Conservation (phyloP, 2,888 invertebrate genomes). For the Aplocera efformata region DNA sequence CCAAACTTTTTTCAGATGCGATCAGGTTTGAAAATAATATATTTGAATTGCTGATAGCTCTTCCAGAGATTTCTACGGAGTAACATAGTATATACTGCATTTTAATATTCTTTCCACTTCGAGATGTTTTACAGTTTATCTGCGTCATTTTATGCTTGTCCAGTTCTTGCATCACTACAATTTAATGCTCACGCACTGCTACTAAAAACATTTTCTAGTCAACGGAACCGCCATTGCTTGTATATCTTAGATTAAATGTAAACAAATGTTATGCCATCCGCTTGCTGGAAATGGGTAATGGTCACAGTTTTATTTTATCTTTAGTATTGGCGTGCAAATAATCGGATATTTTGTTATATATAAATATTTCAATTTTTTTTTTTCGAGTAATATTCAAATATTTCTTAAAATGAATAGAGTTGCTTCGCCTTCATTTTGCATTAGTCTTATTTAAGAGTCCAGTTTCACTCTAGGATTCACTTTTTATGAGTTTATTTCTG, state of each 20-base stretch:
- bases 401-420: no score
- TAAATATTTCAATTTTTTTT: no score
- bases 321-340: no score
- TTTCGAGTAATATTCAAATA: no score
- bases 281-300: slow-evolving; percentile 29
- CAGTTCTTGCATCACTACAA: slow-evolving; percentile 6
- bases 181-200: neutral
- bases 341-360: no score
- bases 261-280: slow-evolving; percentile 37
- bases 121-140: neutral
- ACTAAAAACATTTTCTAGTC: slow-evolving; percentile 4
- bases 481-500: no score
- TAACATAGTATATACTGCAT: slow-evolving; percentile 1
- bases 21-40: neutral
- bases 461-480: no score
- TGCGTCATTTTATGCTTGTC: neutral
- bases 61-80: slow-evolving; percentile 1
- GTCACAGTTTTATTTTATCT: slow-evolving; percentile 36
- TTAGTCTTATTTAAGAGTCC: no score
- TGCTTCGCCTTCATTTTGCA: no score
- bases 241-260: slow-evolving; percentile 16
- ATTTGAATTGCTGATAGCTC: slow-evolving; percentile 8
- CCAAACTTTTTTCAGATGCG: slow-evolving; percentile 2
- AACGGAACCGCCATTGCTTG: slow-evolving; percentile 8
- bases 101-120: slow-evolving; percentile 1